phyloP scores from a whole-genome alignment of 2,888 invertebrate species.

The Catocala fraxini region DNA sequence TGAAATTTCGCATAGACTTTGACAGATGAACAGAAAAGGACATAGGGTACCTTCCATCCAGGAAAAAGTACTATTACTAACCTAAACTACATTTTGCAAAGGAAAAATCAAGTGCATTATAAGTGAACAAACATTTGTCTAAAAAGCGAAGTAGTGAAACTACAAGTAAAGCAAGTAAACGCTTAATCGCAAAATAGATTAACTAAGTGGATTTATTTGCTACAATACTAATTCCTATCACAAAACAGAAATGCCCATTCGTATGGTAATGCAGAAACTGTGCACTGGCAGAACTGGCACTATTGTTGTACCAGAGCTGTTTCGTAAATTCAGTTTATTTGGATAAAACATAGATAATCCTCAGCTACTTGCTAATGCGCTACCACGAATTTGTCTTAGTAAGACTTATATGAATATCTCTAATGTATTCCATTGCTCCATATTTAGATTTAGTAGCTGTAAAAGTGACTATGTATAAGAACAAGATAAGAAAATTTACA shows the following conservation, averaged over 20 bases:
- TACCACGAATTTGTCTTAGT: conserved; percentile 37
- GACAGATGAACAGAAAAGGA: no score
- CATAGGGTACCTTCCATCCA: no score
- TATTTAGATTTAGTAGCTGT: conserved; percentile 29
- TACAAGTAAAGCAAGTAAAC: conserved; percentile 20
- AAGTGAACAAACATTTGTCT: no score
- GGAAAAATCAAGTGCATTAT: no score
- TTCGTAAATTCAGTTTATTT: conserved; percentile 42
- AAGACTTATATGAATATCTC: conserved; percentile 32
- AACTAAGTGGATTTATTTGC: conserved; percentile 32
- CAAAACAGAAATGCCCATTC: conserved; percentile 48
- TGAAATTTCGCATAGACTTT: no score
- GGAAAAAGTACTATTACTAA: no score
- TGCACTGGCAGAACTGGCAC: conserved; percentile 26
- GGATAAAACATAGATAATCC: conserved; percentile 42
- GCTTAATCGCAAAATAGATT: conserved; percentile 19
- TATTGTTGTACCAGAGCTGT: conserved; percentile 43
- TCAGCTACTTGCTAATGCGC: conserved; percentile 36
- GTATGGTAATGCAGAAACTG: conserved; percentile 49
- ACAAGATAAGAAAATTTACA: conserved; percentile 33
- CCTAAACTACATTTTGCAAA: no score
- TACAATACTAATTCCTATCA: conserved; percentile 44
- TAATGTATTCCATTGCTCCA: conserved; percentile 31
- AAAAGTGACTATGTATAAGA: conserved; percentile 23
- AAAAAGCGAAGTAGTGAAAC: conserved; percentile 4